Percentiles rank a stretch among this genome's conserved stretches.
phyloP scores from a whole-genome alignment of 2,113 vertebrate genomes.

The Todiramphus chloris region DNA sequence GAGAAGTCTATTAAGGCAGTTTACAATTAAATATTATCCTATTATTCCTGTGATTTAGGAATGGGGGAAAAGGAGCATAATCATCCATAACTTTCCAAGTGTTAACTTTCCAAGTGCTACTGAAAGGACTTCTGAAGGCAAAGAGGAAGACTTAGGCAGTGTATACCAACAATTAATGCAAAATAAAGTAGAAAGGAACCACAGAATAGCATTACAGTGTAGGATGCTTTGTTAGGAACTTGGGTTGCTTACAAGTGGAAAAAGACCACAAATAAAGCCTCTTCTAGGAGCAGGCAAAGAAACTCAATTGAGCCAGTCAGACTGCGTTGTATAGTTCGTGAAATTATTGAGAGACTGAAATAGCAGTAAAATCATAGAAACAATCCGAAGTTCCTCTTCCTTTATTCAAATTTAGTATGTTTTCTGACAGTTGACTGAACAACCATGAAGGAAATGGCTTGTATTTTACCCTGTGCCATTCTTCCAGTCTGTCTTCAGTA shows the following conservation, averaged over 20 bases:
- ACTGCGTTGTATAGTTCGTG: neutral
- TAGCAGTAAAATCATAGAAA: neutral
- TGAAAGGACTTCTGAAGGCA: neutral
- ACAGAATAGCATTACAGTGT: neutral
- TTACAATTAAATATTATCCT: neutral
- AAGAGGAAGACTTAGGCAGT: neutral
- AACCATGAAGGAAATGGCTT: neutral
- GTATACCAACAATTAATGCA: neutral
- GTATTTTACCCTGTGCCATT: neutral
- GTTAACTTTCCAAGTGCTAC: neutral
- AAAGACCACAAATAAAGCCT: neutral
- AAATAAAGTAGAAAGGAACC: neutral
- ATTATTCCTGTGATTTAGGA: neutral
- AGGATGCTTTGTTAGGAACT: neutral
- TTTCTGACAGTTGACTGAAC: neutral
- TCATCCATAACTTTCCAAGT: too few relatives aligned
- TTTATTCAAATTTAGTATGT: neutral
- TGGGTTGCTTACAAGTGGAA: neutral
- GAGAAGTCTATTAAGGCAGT: neutral
- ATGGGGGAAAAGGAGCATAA: neutral
- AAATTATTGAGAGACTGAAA: neutral
- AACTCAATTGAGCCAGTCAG: neutral
- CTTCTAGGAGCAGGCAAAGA: neutral
- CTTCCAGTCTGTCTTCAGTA: neutral
- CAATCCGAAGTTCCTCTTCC: neutral